Conservation (phyloP, 2,888 invertebrate species). For the Parelbella ahira region DNA sequence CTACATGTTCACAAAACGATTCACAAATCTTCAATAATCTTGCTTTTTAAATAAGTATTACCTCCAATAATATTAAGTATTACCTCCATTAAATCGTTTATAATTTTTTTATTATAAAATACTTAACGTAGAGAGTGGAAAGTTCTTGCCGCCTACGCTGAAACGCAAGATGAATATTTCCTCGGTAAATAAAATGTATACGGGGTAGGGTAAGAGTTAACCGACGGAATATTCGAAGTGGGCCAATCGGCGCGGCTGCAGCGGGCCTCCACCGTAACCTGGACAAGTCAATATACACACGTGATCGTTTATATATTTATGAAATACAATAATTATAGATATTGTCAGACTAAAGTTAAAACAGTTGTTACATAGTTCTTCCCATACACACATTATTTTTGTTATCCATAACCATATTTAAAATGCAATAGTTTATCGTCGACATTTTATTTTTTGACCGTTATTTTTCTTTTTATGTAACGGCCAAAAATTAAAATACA, state of each 20-base stretch:
- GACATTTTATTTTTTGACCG: slow-evolving; percentile 34
- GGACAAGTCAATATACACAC: slow-evolving; percentile 39
- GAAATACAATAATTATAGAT: slow-evolving; percentile 53
- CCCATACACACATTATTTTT: slow-evolving; percentile 76
- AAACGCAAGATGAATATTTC: slow-evolving; percentile 27
- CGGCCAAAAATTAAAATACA: slow-evolving; percentile 30
- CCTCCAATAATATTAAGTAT: slow-evolving; percentile 76
- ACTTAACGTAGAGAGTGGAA: slow-evolving; percentile 45
- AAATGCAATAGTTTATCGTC: slow-evolving; percentile 74
- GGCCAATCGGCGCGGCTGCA: too few species aligned
- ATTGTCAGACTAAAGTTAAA: slow-evolving; percentile 69
- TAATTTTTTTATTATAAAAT: slow-evolving; percentile 40
- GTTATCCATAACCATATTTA: slow-evolving; percentile 74
- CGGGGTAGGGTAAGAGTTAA: slow-evolving; percentile 34
- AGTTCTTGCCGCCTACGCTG: slow-evolving; percentile 20
- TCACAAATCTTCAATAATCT: slow-evolving; percentile 58
- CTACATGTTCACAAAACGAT: slow-evolving; percentile 64
- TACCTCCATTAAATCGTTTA: slow-evolving; percentile 68
- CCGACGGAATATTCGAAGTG: slow-evolving; percentile 28
- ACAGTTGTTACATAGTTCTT: slow-evolving; percentile 74
- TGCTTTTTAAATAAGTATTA: slow-evolving; percentile 71
- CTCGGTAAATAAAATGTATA: slow-evolving; percentile 33
- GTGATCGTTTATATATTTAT: slow-evolving; percentile 45
- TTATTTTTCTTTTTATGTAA: slow-evolving; percentile 23
- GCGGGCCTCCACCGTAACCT: too few species aligned